phyloP scores from a whole-genome alignment of 1,140 invertebrate genomes.

The Drosophila rufa region DNA sequence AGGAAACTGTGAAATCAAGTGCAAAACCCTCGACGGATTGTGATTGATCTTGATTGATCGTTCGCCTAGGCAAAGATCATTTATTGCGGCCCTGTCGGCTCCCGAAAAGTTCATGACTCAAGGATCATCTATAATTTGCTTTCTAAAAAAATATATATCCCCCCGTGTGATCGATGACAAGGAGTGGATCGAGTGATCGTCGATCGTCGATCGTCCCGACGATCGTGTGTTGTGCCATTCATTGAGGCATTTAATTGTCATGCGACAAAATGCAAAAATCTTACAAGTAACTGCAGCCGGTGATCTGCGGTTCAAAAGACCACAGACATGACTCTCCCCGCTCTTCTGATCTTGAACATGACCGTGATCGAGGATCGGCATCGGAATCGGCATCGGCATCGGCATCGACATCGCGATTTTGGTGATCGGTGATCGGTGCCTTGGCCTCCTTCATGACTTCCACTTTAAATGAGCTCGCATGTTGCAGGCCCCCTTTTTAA shows the following conservation, averaged over 20 bases:
- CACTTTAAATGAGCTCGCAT: constrained; percentile 76
- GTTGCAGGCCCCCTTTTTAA: constrained; percentile 31
- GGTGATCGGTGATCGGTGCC: constrained; percentile 63
- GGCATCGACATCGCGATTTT: constrained; percentile 49
- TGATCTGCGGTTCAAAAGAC: constrained; percentile 67
- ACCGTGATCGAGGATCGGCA: constrained; percentile 51
- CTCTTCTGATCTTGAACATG: constrained; percentile 51
- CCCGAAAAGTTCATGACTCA: constrained; percentile 68
- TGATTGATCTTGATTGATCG: constrained; percentile 73
- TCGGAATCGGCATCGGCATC: constrained; percentile 34
- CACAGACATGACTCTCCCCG: constrained; percentile 53
- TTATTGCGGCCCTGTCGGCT: constrained; percentile 66
- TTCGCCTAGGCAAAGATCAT: constrained; percentile 50
- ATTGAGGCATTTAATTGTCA: constrained; percentile 78
- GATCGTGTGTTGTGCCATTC: constrained; percentile 74
- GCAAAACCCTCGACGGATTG: constrained; percentile 44
- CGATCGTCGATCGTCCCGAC: constrained; percentile 9
- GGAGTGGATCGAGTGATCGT: constrained; percentile 18
- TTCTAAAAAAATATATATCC: constrained; percentile 71
- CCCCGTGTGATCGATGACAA: constrained; percentile 66
- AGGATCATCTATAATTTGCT: constrained; percentile 77
- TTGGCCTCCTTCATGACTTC: constrained; percentile 56
- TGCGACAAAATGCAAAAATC: constrained; percentile 76
- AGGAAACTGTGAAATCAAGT: constrained; percentile 58
- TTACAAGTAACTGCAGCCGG: constrained; percentile 51